phyloP scores from a whole-genome alignment of 2,113 vertebrate species.

The Thamnaconus septentrionalis region DNA sequence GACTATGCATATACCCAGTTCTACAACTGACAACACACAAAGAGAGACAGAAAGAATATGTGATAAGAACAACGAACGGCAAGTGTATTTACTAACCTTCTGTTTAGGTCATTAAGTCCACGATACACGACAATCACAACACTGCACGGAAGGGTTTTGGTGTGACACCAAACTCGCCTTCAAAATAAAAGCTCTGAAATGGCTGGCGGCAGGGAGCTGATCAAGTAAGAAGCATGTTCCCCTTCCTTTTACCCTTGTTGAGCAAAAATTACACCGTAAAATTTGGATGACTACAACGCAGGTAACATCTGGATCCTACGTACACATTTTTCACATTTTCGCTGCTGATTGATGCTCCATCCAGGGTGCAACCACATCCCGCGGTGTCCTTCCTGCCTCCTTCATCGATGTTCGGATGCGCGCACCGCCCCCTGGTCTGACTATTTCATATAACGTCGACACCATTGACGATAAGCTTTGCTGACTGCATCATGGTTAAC shows the following conservation, averaged over 20 bases:
- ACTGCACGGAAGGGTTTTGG: constrained; percentile 40
- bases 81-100: constrained; percentile 30
- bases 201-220: fast-evolving
- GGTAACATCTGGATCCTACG: too few species aligned
- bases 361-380: not conserved
- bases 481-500: constrained; percentile 66
- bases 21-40: fast-evolving
- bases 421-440: not conserved
- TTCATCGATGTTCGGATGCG: not conserved
- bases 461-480: not conserved
- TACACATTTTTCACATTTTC: too few species aligned
- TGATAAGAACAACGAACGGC: not conserved
- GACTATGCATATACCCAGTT: not conserved
- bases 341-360: too few species aligned
- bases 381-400: not conserved
- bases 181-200: constrained; percentile 36
- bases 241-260: fast-evolving
- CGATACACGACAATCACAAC: not conserved
- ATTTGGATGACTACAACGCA: too few species aligned
- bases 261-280: too few species aligned
- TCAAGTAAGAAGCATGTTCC: not conserved
- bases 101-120: not conserved
- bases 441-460: too few species aligned
- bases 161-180: constrained; percentile 39
- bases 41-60: too few species aligned